Conservation (phyloP, 1,140 invertebrate species). For the Zaprionus nigranus region DNA sequence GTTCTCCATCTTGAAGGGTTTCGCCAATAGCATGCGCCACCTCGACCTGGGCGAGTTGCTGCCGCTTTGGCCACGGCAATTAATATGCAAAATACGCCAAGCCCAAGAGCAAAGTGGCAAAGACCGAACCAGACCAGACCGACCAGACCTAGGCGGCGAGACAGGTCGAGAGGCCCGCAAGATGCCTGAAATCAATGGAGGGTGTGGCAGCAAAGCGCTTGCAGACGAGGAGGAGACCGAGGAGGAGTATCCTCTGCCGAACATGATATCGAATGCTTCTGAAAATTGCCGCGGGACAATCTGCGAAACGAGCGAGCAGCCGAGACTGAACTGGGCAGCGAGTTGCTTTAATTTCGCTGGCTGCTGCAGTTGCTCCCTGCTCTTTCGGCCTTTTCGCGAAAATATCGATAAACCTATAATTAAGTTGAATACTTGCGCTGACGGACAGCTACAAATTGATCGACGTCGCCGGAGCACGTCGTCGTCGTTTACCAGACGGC, state of each 20-base stretch:
- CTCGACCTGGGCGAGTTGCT: slow-evolving; percentile 17
- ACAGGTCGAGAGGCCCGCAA: slow-evolving; percentile 30
- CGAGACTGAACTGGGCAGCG: neutral
- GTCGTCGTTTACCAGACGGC: slow-evolving; percentile 5
- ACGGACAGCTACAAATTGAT: slow-evolving; percentile 78
- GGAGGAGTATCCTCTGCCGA: slow-evolving; percentile 22
- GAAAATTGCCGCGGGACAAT: slow-evolving; percentile 77
- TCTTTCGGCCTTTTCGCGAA: slow-evolving; percentile 49
- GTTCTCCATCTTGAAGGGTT: slow-evolving; percentile 66
- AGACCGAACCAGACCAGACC: slow-evolving; percentile 7
- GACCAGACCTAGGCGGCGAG: slow-evolving; percentile 19
- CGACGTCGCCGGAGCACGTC: slow-evolving; percentile 55
- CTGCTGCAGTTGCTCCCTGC: neutral
- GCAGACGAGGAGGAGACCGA: slow-evolving; percentile 31
- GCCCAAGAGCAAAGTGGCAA: slow-evolving; percentile 3
- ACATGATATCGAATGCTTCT: slow-evolving; percentile 77
- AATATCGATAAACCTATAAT: slow-evolving; percentile 71
- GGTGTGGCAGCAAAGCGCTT: slow-evolving; percentile 73
- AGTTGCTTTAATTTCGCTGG: slow-evolving; percentile 58
- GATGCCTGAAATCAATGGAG: slow-evolving; percentile 75
- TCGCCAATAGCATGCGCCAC: slow-evolving; percentile 79
- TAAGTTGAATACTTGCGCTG: slow-evolving; percentile 73
- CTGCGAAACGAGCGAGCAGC: slow-evolving; percentile 59
- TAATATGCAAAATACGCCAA: slow-evolving; percentile 77
- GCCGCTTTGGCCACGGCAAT: slow-evolving; percentile 47